A percentile compares a stretch with the other conserved stretches of the same genome.
Conservation (phyloP, 2,888 invertebrate genomes). For the Cryptops parisi region DNA sequence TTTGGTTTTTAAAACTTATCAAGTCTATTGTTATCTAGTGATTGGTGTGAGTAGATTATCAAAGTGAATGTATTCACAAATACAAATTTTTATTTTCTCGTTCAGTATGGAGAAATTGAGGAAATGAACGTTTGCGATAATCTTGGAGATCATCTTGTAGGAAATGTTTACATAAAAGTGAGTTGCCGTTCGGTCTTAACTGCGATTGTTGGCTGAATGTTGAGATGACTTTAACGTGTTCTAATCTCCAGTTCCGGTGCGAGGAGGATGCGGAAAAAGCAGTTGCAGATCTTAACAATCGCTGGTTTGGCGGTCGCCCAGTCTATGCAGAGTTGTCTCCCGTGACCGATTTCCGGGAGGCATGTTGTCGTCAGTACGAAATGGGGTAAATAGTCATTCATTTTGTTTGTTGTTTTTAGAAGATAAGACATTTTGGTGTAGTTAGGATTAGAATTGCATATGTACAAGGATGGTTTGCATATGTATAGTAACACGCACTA, state of each 20-base stretch:
- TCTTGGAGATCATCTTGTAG: slow-evolving; percentile 93
- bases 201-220: neutral
- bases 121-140: slow-evolving; percentile 99
- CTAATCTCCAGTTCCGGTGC: slow-evolving; percentile 65
- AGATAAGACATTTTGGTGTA: too few species aligned
- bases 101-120: slow-evolving; percentile 91
- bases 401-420: too few species aligned
- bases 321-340: slow-evolving; percentile 97
- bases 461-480: too few species aligned
- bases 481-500: too few species aligned
- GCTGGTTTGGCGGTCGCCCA: slow-evolving; percentile 97
- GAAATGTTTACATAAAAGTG: slow-evolving; percentile 98
- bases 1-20: neutral
- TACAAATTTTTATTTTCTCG: slow-evolving; percentile 16
- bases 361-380: slow-evolving; percentile 98
- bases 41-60: too few species aligned
- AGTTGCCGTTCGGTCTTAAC: too few species aligned
- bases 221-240: too few species aligned
- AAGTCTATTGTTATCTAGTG: neutral
- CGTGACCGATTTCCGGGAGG: slow-evolving; percentile 98
- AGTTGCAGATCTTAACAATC: slow-evolving; percentile 90
- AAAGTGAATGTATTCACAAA: too few species aligned
- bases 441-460: too few species aligned
- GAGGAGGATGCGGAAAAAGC: slow-evolving; percentile 99
- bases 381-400: slow-evolving; percentile 64